Percentiles rank a stretch among this genome's conserved stretches.
Conservation (phyloP, 2,888 invertebrate genomes). For the Mylabris sibirica region DNA sequence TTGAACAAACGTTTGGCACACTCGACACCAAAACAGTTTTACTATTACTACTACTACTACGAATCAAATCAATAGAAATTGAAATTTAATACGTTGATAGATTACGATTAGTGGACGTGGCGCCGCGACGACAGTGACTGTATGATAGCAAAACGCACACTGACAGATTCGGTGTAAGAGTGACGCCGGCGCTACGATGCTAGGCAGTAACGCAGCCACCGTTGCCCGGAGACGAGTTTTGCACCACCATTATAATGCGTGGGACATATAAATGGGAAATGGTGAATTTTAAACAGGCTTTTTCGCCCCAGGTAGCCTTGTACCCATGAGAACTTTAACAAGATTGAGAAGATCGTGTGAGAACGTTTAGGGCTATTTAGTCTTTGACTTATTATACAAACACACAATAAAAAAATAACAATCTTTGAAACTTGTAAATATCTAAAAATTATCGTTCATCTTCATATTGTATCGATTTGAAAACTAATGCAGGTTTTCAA, state of each 20-base stretch:
- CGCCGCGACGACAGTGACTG: conserved; percentile 18
- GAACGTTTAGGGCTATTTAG: background rate
- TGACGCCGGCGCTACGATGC: conserved; percentile 27
- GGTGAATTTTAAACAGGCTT: background rate
- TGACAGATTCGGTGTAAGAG: conserved; percentile 18
- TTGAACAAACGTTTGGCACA: conserved; percentile 34
- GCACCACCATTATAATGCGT: conserved; percentile 4
- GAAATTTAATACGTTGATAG: background rate
- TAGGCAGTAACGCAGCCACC: conserved; percentile 13
- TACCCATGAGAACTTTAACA: background rate
- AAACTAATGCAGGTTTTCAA: conserved; percentile 3
- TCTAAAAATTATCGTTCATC: background rate
- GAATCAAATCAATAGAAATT: background rate
- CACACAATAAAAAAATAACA: background rate
- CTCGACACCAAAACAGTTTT: conserved; percentile 24
- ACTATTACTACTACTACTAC: too few species aligned
- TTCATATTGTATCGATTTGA: background rate
- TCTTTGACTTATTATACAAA: background rate
- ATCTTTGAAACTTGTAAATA: background rate
- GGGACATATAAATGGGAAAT: background rate
- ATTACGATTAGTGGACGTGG: conserved; percentile 7
- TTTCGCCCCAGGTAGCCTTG: background rate
- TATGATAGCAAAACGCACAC: conserved; percentile 20
- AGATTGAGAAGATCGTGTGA: background rate
- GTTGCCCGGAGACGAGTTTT: conserved; percentile 21